phyloP scores from a whole-genome alignment of 2,888 invertebrate genomes.

The Noctua fimbriata region DNA sequence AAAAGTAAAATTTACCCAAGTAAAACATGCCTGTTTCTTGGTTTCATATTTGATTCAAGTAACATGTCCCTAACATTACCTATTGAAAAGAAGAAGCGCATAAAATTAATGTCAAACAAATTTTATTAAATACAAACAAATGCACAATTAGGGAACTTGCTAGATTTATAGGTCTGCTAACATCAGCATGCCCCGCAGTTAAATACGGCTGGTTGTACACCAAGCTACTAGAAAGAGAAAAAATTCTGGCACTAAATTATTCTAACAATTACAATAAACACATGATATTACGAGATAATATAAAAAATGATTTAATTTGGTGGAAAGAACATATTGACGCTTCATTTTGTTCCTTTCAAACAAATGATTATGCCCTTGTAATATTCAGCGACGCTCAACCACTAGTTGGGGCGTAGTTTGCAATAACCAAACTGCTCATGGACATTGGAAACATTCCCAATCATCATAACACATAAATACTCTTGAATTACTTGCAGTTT shows the following conservation, averaged over 20 bases:
- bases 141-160: constrained; percentile 31
- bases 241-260: constrained; percentile 7
- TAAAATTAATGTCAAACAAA: background rate
- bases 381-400: too few species aligned
- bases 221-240: constrained; percentile 27
- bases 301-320: background rate
- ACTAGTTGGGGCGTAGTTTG: too few species aligned
- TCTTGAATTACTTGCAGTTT: constrained; percentile 31
- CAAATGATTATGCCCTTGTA: too few species aligned
- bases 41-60: too few species aligned
- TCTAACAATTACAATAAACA: constrained; percentile 11
- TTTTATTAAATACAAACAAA: background rate
- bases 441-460: background rate
- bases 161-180: constrained; percentile 15
- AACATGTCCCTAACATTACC: background rate
- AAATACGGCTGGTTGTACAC: constrained; percentile 12
- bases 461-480: constrained; percentile 26
- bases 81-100: constrained; percentile 4
- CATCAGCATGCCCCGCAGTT: constrained; percentile 2
- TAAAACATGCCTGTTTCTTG: too few species aligned
- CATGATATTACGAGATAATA: background rate
- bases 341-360: too few species aligned
- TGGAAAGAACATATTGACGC: too few species aligned
- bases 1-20: background rate
- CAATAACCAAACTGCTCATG: too few species aligned